Base-by-base conservation (phyloP, 2,113 vertebrate species). In the Tinamus guttatus region DNA sequence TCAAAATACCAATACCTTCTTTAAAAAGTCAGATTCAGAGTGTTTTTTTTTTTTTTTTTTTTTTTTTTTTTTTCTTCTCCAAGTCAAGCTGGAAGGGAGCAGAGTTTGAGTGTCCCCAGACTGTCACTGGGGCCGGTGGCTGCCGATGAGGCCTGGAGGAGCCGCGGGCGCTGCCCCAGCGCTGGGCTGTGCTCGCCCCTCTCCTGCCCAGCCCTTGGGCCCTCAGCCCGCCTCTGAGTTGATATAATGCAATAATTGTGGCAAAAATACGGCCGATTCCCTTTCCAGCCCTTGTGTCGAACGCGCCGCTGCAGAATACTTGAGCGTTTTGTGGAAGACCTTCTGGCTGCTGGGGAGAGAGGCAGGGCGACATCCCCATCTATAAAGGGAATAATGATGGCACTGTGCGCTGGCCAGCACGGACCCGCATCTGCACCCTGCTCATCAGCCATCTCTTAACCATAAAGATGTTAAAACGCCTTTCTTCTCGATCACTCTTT, bases 321-420 rank as follows among this genome's bases (percentile, higher is more conserved):
- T 49, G 52, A 87, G 59, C 59, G 13, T 93, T 93, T 94, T 80
- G 52, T 82, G 84, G 92, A 85, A 92, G 86, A 92, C 58, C 67
- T 93, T 96, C 84, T 58, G 63, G 67, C 70, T 81, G 67, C 58
- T 84, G 82, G 86, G 87, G 88, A 89, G 88, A 89, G 76, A 94
- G 92, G 70, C 73, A 45, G 83, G 93, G 90, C 85, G 85, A 13
- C 70, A 90, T 88, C 83, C 81, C 81, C 25, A 84, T 95, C 85
- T 96, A 51, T 95, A 95, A 95, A 93, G 38, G 85, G 90, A 95
- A 95, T 96, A 96, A 82, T 97, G 94, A 93, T 94, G 87, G 83
- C 86, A 77, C 92, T 96, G 86, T 96, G 80, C 0, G 0, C 87
- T 85, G 92, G 92, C 88, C 92, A 81, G 88, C 88, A 30, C 86